These are phyloP conservation scores for Aramus guarauna DNA, from an alignment of 2,113 vertebrate species.

Conservation along the genomic window DNA sequence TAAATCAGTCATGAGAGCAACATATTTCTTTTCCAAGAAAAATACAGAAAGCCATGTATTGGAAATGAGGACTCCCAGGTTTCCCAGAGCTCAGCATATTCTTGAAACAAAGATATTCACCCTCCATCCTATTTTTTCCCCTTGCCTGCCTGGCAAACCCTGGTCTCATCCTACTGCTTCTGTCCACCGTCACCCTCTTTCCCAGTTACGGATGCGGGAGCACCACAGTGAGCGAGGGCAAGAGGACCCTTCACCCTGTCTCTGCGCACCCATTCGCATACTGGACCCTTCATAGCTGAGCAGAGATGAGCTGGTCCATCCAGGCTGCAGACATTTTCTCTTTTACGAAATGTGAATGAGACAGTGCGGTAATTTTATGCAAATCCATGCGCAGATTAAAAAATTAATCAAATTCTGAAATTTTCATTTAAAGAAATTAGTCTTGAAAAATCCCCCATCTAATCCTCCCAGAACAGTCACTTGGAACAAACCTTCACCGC, in stretches of 20 bases:
- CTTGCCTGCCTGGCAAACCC: neutral
- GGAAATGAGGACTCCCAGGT: neutral
- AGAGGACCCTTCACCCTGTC: neutral
- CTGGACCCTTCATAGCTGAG: neutral
- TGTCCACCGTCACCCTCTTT: neutral
- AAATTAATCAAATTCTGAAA: slow-evolving; percentile 65
- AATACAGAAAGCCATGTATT: neutral
- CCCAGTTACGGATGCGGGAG: neutral
- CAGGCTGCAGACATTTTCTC: neutral
- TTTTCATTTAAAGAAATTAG: slow-evolving; percentile 70
- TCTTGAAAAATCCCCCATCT: slow-evolving; percentile 44
- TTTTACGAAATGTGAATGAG: neutral
- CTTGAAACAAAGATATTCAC: neutral
- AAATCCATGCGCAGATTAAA: slow-evolving; percentile 54
- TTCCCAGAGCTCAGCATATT: slow-evolving; percentile 16
- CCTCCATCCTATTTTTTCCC: neutral
- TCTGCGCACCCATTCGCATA: neutral
- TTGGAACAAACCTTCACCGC: slow-evolving; percentile 22
- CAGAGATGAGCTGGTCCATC: neutral
- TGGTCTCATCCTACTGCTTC: neutral
- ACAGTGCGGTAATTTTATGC: slow-evolving; percentile 38
- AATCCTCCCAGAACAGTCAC: slow-evolving; percentile 54
- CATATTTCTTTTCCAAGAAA: slow-evolving; percentile 16
- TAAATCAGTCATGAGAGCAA: slow-evolving; percentile 24
- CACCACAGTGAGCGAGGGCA: neutral